Base-by-base conservation (phyloP, 2,888 invertebrate genomes). In the Andrena hattorfiana region DNA sequence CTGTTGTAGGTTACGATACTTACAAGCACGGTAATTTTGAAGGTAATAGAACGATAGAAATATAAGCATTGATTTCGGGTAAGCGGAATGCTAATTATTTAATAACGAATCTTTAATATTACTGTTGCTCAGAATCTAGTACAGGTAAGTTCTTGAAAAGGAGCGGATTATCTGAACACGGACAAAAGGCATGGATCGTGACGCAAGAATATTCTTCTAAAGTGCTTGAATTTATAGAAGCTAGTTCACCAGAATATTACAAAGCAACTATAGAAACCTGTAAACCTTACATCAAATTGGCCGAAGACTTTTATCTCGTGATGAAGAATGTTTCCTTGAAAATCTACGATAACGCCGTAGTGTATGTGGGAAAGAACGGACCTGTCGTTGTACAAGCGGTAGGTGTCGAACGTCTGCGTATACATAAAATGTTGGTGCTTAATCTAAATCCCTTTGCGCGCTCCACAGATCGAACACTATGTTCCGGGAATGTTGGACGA, bases 401-500 rank as follows among this genome's bases (percentile, higher is more conserved):
- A 92, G 95, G 95, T 95, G 77, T 79, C 20, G 10, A 26, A 59
- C 51, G 54, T 26, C 13, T 63, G 3, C 2, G 23, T 54, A 6
- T 0, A 20, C 0, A 1, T 16, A 42, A 23, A 54, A 30, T 8
- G 8, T 48, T 13, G 30, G 10, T n/a, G 4, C 13, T 5, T 30
- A 23, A 35, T 49, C 23, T 16, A 26, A 51, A 68, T 32, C 6
- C 1, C 3, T 60, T 16, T 1, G 13, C 16, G 8, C 16, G 7
- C 79, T 84, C 69, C 91, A 89, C 48, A 96, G 96, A 95, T 97
- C 89, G 97, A 97, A 70, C 94, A 96, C 82, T 97, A 97, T 91
- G 96, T 96, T 10, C 97, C 97, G 0, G 97, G 97, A n/a, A 93
- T 97, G 79, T 92, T 97, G 28, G 95, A 95, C 16, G 95, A 95